phyloP scores from a whole-genome alignment of 2,888 invertebrate species.

The Azorinus chamasolen region DNA sequence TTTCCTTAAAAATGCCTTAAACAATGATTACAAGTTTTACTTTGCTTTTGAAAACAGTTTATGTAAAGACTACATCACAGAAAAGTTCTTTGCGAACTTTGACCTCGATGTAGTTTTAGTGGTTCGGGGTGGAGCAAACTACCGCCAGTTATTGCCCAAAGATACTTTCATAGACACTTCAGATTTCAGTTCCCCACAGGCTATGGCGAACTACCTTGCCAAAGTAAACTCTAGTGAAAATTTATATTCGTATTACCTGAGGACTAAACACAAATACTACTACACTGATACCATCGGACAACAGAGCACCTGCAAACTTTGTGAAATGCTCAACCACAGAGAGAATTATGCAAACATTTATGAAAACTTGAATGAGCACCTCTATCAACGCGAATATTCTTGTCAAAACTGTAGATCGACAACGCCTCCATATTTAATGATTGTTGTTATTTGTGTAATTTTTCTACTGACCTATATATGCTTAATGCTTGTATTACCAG shows the following conservation, averaged over 20 bases:
- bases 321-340: not conserved
- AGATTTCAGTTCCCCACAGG: slow-evolving; percentile 34
- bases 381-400: too few species aligned
- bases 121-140: slow-evolving; percentile 40
- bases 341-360: too few species aligned
- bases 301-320: not conserved
- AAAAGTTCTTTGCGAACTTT: slow-evolving; percentile 55
- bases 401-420: too few species aligned
- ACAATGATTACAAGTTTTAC: slow-evolving; percentile 46
- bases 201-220: slow-evolving; percentile 34
- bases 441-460: too few species aligned
- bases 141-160: slow-evolving; percentile 4
- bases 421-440: too few species aligned
- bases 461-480: too few species aligned
- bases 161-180: slow-evolving; percentile 41
- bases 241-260: slow-evolving; percentile 28
- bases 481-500: too few species aligned
- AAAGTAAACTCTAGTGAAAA: slow-evolving; percentile 25
- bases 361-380: too few species aligned
- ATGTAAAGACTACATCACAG: slow-evolving; percentile 50
- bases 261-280: slow-evolving; percentile 43
- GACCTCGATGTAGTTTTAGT: slow-evolving; percentile 47
- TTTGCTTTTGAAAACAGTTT: slow-evolving; percentile 56
- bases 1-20: slow-evolving; percentile 2
- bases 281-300: not conserved